Base-by-base conservation (phyloP, 2,888 invertebrate genomes). In the Napeogenes inachia region DNA sequence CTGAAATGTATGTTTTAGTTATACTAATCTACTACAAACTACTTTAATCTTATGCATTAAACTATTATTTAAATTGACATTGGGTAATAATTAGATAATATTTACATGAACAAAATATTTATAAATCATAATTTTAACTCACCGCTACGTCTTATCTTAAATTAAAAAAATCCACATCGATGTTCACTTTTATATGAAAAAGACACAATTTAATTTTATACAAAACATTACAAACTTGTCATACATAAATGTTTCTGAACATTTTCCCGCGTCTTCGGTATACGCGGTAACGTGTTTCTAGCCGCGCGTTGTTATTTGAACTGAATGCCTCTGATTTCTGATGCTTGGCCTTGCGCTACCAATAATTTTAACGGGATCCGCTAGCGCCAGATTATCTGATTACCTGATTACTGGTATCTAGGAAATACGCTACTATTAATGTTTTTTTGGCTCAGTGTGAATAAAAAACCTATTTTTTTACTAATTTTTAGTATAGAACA, bases 271-370 rank as follows among this genome's bases (percentile, higher is more conserved):
- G 68, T 71, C 66, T 75, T 71, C 73, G 68, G 21, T 70, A 69
- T 71, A 70, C 72, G 70, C 69, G 67, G 63, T 66, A 50, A 73
- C 82, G 84, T 78, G 77, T 79, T 73, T 70, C 74, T 70, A 67
- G 67, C 71, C 68, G 76, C 80, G 80, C 82, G 80, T 73, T 78
- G 75, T 67, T 80, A 79, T 84, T 79, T 77, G 77, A 72, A 87
- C 87, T 87, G 84, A 83, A 74, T 80, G 71, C 77, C 79, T 80
- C 80, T 76, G 77, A 80, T 73, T 69, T 75, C 69, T 70, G 70
- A 70, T 70, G 70, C 70, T 67, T 66, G 69, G 68, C 66, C 61
- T 71, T 65, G 38, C 58, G 45, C 42, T 42, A 13, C 54, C 59
- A 60, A 62, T 60, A 62, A 71, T 65, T 62, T 71, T 78, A 79